A percentile compares a stretch with the other conserved stretches of the same genome.
These are phyloP conservation scores for Drosophila algonquin DNA, from an alignment of 2,888 invertebrate genomes.

Conservation along the genomic window DNA sequence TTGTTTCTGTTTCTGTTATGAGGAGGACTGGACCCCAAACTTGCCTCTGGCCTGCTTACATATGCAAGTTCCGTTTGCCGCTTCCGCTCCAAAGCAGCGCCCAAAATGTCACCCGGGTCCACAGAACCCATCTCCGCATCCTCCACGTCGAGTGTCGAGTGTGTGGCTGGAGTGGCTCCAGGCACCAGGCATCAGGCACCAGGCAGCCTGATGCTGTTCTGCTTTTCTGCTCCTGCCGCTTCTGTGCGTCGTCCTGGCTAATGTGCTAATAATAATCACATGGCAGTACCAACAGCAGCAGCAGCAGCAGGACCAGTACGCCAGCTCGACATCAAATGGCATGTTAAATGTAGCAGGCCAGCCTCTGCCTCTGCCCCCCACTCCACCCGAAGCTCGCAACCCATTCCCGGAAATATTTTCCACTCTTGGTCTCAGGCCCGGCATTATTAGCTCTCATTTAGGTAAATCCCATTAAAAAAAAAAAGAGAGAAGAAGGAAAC, in stretches of 20 bases:
- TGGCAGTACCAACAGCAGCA: slow-evolving; percentile 51
- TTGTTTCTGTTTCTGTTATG: background rate
- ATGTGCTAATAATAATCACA: slow-evolving; percentile 79
- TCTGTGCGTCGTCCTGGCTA: slow-evolving; percentile 57
- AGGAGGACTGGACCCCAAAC: slow-evolving; percentile 40
- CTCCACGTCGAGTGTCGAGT: slow-evolving; percentile 68
- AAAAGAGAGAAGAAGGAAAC: slow-evolving; percentile 21
- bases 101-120: slow-evolving; percentile 63
- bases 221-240: slow-evolving; percentile 23
- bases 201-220: slow-evolving; percentile 10
- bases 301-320: slow-evolving; percentile 11
- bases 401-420: slow-evolving; percentile 71
- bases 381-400: slow-evolving; percentile 5
- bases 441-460: slow-evolving; percentile 79
- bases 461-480: slow-evolving; percentile 72
- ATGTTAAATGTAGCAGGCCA: slow-evolving; percentile 60
- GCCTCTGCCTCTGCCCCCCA: slow-evolving; percentile 10
- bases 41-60: slow-evolving; percentile 54
- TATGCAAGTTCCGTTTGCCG: slow-evolving; percentile 73
- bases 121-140: slow-evolving; percentile 14
- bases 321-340: slow-evolving; percentile 71
- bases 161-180: slow-evolving; percentile 74
- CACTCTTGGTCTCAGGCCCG: slow-evolving; percentile 62
- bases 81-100: slow-evolving; percentile 53
- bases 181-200: slow-evolving; percentile 49